Evolutionary conservation across 1,140 invertebrate species (phyloP).

Genomic region (Chionoecetes opilio): DNA sequence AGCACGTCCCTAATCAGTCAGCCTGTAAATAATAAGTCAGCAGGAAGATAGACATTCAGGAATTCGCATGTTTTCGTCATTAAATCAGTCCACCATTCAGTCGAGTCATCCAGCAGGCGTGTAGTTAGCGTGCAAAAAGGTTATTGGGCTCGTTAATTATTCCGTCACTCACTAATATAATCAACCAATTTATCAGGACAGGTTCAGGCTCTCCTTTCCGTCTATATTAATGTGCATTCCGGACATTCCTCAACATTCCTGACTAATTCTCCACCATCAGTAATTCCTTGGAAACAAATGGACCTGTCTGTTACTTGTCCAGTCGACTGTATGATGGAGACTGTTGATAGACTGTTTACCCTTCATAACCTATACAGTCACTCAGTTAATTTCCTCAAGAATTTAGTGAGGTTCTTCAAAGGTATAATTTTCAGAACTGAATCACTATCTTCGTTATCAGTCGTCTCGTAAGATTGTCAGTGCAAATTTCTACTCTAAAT

Average conservation of each 20-base stretch:
- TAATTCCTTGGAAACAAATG: too few species aligned
- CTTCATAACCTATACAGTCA: too few species aligned
- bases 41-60: not conserved
- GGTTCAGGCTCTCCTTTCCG: not conserved
- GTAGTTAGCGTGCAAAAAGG: not conserved
- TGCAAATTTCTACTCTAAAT: too few species aligned
- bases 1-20: not conserved
- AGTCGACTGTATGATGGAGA: too few species aligned
- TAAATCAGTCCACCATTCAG: not conserved
- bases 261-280: not conserved
- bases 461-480: too few species aligned
- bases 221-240: slow-evolving; percentile 1
- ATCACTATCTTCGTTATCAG: too few species aligned
- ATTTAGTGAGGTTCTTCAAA: too few species aligned
- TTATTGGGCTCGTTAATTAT: not conserved
- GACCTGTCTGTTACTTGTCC: too few species aligned
- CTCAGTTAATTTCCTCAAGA: too few species aligned
- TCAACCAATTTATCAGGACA: slow-evolving; percentile 17
- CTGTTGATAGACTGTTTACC: too few species aligned
- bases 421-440: too few species aligned
- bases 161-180: not conserved
- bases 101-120: not conserved
- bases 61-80: too few species aligned
- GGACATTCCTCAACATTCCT: not conserved
- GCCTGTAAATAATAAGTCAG: not conserved